Conservation (phyloP, 2,113 vertebrate species). For the Catagonus wagneri region DNA sequence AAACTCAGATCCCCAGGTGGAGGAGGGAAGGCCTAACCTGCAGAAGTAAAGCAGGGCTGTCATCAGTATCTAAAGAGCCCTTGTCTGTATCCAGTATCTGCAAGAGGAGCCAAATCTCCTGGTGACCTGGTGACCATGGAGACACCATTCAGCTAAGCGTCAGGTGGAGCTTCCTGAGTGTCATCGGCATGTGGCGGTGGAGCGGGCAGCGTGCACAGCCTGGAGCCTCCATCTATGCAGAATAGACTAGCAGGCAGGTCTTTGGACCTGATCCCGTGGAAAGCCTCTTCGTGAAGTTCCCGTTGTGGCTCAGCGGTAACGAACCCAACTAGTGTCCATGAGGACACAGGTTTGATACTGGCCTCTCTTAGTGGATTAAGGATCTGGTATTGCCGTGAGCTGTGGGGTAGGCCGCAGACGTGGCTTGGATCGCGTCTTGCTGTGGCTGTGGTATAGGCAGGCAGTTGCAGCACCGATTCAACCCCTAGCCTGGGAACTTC, state of each 20-base stretch:
- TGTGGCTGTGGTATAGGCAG: too few species aligned
- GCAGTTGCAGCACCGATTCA: too few species aligned
- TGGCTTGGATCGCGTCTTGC: too few species aligned
- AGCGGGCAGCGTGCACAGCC: not conserved
- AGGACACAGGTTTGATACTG: too few species aligned
- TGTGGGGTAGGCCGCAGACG: too few species aligned
- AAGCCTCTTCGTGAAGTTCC: not conserved
- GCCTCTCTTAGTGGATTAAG: too few species aligned
- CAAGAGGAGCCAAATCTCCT: not conserved
- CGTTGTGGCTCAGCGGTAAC: too few species aligned
- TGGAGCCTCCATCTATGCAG: not conserved
- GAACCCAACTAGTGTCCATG: too few species aligned
- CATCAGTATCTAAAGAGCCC: not conserved
- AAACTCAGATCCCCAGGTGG: not conserved
- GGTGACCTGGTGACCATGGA: not conserved
- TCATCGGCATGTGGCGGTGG: rapidly evolving
- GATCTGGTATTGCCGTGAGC: too few species aligned
- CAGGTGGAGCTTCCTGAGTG: not conserved
- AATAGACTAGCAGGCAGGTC: not conserved
- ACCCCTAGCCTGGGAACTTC: too few species aligned
- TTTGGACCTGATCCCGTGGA: not conserved
- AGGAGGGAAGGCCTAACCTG: not conserved
- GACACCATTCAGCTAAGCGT: not conserved
- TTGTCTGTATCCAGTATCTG: not conserved
- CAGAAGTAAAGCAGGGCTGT: not conserved